These are phyloP conservation scores for Pseudomyrmex cubaensis DNA, from an alignment of 1,140 invertebrate genomes.

Conservation along the genomic window DNA sequence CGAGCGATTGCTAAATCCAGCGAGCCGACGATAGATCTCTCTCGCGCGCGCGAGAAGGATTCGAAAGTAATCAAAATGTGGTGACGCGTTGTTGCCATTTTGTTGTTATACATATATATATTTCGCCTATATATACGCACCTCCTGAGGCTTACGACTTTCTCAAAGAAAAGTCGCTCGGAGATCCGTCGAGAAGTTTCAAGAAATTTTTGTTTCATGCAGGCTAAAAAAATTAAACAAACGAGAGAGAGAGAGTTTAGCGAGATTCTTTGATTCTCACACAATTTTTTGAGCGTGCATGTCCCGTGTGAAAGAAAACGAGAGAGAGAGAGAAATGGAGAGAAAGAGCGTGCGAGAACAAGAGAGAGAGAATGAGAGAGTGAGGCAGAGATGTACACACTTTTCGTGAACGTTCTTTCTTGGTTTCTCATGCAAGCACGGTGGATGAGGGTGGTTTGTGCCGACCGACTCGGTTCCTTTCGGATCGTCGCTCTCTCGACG, in stretches of 20 bases:
- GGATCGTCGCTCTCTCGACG: slow-evolving; percentile 39
- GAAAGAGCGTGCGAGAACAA: background rate
- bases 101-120: background rate
- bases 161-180: slow-evolving; percentile 55
- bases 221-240: slow-evolving; percentile 24
- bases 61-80: slow-evolving; percentile 23
- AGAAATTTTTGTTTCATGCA: slow-evolving; percentile 74
- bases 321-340: slow-evolving; percentile 3
- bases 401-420: slow-evolving; percentile 67
- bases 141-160: slow-evolving; percentile 14
- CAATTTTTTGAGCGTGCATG: slow-evolving; percentile 11
- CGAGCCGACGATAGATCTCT: background rate
- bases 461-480: slow-evolving; percentile 63
- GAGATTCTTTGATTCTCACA: slow-evolving; percentile 32
- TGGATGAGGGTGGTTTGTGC: slow-evolving; percentile 68
- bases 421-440: slow-evolving; percentile 69
- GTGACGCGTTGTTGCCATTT: slow-evolving; percentile 31
- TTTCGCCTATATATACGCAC: background rate
- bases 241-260: background rate
- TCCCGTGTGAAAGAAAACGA: background rate
- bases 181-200: slow-evolving; percentile 74
- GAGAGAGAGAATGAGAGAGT: background rate
- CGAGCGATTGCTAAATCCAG: background rate
- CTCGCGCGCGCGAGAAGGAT: background rate
- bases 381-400: slow-evolving; percentile 37